Conservation (phyloP, 2,797 vertebrate species). For the Lepilemur septentrionalis region DNA sequence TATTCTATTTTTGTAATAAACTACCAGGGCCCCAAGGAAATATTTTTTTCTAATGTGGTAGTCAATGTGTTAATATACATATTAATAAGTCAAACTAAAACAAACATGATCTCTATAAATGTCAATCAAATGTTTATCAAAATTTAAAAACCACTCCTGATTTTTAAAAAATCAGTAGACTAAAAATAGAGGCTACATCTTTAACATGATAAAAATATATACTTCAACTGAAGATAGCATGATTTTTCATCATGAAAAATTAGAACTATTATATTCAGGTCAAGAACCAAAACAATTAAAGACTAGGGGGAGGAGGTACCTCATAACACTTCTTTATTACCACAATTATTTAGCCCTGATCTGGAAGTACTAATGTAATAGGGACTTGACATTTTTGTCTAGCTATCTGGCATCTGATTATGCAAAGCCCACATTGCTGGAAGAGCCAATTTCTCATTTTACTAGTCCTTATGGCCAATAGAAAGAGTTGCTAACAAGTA, state of each 20-base stretch:
- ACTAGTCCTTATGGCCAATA: not conserved
- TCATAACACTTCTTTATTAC: not conserved
- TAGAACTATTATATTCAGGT: not conserved
- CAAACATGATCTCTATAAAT: not conserved
- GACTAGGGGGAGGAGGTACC: rapidly evolving
- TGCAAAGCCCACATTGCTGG: rapidly evolving
- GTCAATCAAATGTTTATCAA: not conserved
- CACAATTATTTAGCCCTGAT: too few species aligned
- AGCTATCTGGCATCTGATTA: rapidly evolving
- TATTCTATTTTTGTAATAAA: too few species aligned
- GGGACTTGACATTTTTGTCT: not conserved
- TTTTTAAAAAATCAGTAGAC: not conserved
- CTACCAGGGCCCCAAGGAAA: too few species aligned
- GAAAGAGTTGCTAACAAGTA: not conserved
- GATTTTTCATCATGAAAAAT: not conserved
- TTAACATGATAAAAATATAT: not conserved
- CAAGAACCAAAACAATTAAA: not conserved
- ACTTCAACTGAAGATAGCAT: not conserved
- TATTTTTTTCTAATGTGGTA: too few species aligned
- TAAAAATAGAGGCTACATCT: not conserved
- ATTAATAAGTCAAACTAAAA: not conserved
- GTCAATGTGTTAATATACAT: not conserved
- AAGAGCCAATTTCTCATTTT: not conserved
- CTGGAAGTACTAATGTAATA: not conserved
- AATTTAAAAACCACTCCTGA: not conserved